Evolutionary conservation across 1,140 invertebrate genomes (phyloP), one percentile per base, ranked within the genome.

Genomic region (Sweltsa coloradensis): DNA sequence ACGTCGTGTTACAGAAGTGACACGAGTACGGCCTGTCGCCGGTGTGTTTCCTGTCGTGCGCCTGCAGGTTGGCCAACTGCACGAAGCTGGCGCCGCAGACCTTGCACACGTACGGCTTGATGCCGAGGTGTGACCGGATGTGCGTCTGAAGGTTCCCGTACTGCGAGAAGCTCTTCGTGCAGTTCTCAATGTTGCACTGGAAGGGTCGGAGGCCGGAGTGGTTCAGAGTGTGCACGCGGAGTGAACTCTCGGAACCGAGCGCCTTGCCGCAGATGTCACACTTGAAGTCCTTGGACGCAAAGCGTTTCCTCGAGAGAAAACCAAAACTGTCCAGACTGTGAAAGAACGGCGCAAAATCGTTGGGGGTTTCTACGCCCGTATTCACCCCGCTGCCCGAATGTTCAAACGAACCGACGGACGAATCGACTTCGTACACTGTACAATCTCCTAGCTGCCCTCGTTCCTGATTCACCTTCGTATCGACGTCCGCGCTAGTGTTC

Each of bases 1-100:
- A 91, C 3, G 72, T 69, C 48, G 79, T 79, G 0, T 73, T 71
- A 57, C 89, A 91, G 0, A 83, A 70, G 24, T 75, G 73, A 58
- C 89, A 93, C 43, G 72, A 67, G 56, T 80, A 86, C 0, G 84
- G 83, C 42, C 78, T 73, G 48, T 81, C 79, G 0, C 81, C 73
- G 9, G 76, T 76, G 51, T 88, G 84, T 13, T 14, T 78, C 53
- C 80, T 74, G 46, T 75, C 63, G 42, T 83, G 78, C 50, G 77
- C 74, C 5, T 71, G 71, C 2, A 82, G 57, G 51, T 77, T 69
- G 21, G 70, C 69, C 48, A 75, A 74, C 3, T 74, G 69, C 0
- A 65, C 39, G 36, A 74, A 74, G 0, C 66, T 65, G 52, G 66
- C 66, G 31, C 63, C 57, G 46, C 67, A 70, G 6, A 68, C 58